Evolutionary conservation across 2,888 invertebrate genomes (phyloP).

Genomic region (Epistrophella euchroma): DNA sequence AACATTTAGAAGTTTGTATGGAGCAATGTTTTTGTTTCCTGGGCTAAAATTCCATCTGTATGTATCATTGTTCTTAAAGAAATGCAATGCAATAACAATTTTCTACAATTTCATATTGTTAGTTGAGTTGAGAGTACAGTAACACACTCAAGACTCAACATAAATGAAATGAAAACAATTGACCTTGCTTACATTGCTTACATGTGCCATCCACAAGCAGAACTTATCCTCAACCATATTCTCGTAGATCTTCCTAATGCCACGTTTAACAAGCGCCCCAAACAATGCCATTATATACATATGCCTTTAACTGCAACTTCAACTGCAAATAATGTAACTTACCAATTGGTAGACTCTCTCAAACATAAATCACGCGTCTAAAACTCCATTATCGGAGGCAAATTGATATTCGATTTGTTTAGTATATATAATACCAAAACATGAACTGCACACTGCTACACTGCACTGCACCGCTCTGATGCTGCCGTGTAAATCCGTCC

Average conservation of each 20-base stretch:
- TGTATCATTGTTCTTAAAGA: neutral
- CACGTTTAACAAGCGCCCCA: slow-evolving; percentile 50
- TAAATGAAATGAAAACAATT: slow-evolving; percentile 40
- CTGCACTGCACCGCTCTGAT: neutral
- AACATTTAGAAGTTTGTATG: no score
- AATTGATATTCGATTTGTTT: slow-evolving; percentile 76
- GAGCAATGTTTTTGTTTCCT: no score
- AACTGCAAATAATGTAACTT: slow-evolving; percentile 16
- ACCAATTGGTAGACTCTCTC: slow-evolving; percentile 45
- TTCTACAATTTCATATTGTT: neutral
- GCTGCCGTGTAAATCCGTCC: slow-evolving; percentile 25
- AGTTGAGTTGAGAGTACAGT: neutral
- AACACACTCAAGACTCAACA: neutral
- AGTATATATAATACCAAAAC: slow-evolving; percentile 66
- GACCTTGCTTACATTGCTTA: slow-evolving; percentile 48
- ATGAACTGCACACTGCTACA: slow-evolving; percentile 38
- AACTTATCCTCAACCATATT: slow-evolving; percentile 7
- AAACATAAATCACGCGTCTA: slow-evolving; percentile 69
- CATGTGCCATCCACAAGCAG: slow-evolving; percentile 12
- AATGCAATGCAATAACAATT: slow-evolving; percentile 5
- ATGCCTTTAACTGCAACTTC: slow-evolving; percentile 13
- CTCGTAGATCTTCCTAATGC: slow-evolving; percentile 49
- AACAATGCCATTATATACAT: slow-evolving; percentile 56
- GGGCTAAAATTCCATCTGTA: neutral
- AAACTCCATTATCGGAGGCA: slow-evolving; percentile 73